A percentile compares a stretch with the other conserved stretches of the same genome.
Conservation (phyloP, 2,888 invertebrate genomes). For the Antitype chi region DNA sequence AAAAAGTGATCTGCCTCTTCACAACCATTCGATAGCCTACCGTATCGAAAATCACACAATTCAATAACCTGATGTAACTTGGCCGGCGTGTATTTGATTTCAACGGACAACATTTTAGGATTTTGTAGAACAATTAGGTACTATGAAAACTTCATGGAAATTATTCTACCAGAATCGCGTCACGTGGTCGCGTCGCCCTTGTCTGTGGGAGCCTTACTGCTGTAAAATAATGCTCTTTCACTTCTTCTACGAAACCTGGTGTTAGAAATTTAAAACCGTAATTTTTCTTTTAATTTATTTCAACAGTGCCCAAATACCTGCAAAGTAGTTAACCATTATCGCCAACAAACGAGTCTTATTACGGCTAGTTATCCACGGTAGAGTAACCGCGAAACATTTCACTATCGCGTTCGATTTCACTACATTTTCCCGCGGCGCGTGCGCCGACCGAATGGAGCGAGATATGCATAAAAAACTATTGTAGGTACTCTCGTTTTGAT, state of each 20-base stretch:
- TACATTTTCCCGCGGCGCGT: constrained; percentile 64
- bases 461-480: constrained; percentile 62
- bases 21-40: no score
- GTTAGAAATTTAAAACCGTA: not conserved
- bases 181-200: no score
- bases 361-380: constrained; percentile 66
- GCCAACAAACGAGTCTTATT: constrained; percentile 38
- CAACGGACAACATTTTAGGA: no score
- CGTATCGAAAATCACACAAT: no score
- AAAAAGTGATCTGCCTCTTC: not conserved
- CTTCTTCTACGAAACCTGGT: not conserved
- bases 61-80: no score
- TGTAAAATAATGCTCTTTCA: not conserved
- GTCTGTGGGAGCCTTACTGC: not conserved
- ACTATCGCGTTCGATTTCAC: constrained; percentile 80
- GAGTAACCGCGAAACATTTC: constrained; percentile 73
- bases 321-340: constrained; percentile 32
- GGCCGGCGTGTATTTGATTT: no score
- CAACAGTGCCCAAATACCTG: constrained; percentile 13
- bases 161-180: no score
- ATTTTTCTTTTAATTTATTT: not conserved
- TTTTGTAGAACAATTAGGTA: no score
- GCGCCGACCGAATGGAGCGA: constrained; percentile 43
- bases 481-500: constrained; percentile 63
- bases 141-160: no score